Evolutionary conservation across 2,888 invertebrate species (phyloP), one percentile per base, ranked within the genome.

Genomic region (Bellardia pandia): DNA sequence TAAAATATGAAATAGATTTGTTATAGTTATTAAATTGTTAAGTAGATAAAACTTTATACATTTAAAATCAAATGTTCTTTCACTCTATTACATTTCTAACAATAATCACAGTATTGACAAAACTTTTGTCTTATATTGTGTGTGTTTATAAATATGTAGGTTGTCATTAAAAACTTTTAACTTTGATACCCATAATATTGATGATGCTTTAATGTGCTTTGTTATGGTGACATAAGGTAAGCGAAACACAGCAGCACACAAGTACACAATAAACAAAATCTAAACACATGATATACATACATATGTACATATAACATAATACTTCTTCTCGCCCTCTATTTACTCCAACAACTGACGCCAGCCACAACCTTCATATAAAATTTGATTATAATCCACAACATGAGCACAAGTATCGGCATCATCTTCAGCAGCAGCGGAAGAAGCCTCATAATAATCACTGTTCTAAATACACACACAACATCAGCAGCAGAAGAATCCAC

Each of bases 161-260:
- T 83, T 85, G 86, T 86, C 88, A 84, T 89, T 89, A 89, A 87
- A 89, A 82, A 82, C 85, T 88, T 88, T 85, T 79, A 84, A 85
- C 83, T 88, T 88, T 88, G 88, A 88, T 89, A 85, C 78, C 82
- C 68, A 85, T 75, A 74, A 72, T 86, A 85, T 79, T 76, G 83
- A 85, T 87, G 84, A 87, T 86, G 62, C 72, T 81, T 79, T 87
- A 87, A 87, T 87, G 71, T 85, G 81, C 69, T 87, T 78, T 58
- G 85, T 84, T 88, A 85, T 60, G 90, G 91, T 90, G 90, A 89
- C 92, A 92, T 92, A 92, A 91, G 92, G 92, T 91, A 91, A 91
- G 89, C 90, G 91, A 90, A 91, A 91, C 89, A 91, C 90, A 91
- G 64, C 64, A 23, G 40, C 60, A 76, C 74, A 74, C 75, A 62